phyloP scores from a whole-genome alignment of 2,113 vertebrate species.

The Okapia johnstoni region DNA sequence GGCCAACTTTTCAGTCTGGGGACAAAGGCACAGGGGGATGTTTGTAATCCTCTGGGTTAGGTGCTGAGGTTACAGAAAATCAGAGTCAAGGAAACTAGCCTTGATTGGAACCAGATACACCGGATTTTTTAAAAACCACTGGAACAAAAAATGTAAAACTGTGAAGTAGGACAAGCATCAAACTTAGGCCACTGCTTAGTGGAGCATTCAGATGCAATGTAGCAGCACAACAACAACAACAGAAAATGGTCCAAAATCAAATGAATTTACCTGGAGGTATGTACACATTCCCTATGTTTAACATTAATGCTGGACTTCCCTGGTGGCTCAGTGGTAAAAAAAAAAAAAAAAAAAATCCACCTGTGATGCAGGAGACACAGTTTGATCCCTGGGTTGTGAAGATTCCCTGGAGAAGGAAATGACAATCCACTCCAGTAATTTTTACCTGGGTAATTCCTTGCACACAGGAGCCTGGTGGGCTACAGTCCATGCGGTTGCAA shows the following conservation, averaged over 20 bases:
- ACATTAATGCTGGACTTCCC: background rate
- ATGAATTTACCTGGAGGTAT: rapidly evolving
- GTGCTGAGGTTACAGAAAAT: background rate
- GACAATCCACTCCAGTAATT: background rate
- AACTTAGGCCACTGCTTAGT: background rate
- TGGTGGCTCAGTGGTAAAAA: background rate
- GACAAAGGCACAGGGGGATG: background rate
- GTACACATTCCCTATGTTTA: background rate
- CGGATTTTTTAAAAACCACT: conserved; percentile 12
- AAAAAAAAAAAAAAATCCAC: background rate
- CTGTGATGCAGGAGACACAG: background rate
- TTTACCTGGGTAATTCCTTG: background rate
- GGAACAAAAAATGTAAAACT: conserved; percentile 58
- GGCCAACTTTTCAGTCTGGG: background rate
- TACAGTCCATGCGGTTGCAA: background rate
- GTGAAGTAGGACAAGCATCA: background rate
- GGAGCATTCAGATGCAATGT: background rate
- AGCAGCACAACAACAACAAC: background rate
- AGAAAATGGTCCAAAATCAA: background rate
- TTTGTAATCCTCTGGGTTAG: background rate
- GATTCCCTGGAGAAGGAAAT: background rate
- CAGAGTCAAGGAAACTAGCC: background rate
- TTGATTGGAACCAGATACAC: background rate
- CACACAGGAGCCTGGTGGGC: background rate
- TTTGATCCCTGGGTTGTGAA: background rate